phyloP scores from a whole-genome alignment of 2,113 vertebrate genomes.

The Tachysurus fulvidraco region DNA sequence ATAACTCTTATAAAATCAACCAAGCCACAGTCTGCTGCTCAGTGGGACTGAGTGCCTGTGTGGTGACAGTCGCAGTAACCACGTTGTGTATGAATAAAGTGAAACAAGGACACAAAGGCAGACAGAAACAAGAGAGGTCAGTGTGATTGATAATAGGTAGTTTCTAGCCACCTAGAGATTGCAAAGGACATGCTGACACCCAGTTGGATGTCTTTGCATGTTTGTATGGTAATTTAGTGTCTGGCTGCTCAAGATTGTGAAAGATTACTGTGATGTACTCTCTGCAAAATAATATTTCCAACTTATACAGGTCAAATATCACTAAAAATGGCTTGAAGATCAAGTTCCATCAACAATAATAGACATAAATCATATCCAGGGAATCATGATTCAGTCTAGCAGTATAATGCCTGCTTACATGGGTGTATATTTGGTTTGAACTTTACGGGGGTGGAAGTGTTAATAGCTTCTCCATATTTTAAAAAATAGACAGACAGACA shows the following conservation, averaged over 20 bases:
- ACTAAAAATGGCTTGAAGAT: not conserved
- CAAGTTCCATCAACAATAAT: not conserved
- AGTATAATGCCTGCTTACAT: not conserved
- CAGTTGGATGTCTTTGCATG: conserved; percentile 3
- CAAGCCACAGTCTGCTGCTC: conserved; percentile 8
- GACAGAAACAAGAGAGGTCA: conserved; percentile 38
- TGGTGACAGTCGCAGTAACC: conserved; percentile 11
- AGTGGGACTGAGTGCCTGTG: not conserved
- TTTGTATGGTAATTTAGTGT: conserved; percentile 25
- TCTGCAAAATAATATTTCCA: not conserved
- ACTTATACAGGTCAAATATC: not conserved
- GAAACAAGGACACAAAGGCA: conserved; percentile 38
- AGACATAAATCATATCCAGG: not conserved
- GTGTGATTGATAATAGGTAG: conserved; percentile 39
- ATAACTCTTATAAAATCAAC: no score
- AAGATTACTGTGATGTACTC: not conserved
- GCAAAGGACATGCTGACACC: not conserved
- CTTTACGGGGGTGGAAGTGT: no score
- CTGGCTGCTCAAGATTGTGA: conserved; percentile 15
- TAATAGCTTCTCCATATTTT: no score
- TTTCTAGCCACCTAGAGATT: not conserved
- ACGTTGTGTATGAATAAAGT: conserved; percentile 36
- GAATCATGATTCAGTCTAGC: not conserved
- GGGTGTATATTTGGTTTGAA: no score
- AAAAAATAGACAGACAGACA: no score